Percentiles rank a stretch among this genome's conserved stretches.
phyloP scores from a whole-genome alignment of 2,113 vertebrate species.

The Macrotis lagotis region DNA sequence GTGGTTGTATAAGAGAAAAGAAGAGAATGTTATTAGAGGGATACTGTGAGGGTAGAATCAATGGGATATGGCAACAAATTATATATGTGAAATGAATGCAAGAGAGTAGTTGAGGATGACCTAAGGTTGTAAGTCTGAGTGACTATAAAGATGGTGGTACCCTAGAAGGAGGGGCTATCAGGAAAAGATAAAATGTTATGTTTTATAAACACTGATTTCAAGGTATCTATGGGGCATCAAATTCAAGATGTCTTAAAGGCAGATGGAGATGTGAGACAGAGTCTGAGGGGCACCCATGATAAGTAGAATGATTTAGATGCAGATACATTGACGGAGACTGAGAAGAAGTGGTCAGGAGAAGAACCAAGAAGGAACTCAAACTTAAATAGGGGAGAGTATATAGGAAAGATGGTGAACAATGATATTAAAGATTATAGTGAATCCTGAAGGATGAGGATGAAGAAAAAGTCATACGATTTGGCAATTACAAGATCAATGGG shows the following conservation, averaged over 20 bases:
- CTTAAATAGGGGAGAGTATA: neutral
- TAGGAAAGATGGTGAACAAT: neutral
- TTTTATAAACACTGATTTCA: neutral
- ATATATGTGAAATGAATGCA: neutral
- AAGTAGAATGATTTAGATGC: neutral
- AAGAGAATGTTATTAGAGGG: neutral
- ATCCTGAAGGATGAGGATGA: neutral
- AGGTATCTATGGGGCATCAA: constrained; percentile 17
- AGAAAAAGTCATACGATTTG: neutral
- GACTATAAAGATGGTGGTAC: neutral
- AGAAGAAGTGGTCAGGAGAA: neutral
- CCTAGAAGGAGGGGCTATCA: neutral
- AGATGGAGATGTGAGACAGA: constrained; percentile 27
- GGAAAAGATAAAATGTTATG: neutral
- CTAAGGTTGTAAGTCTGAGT: constrained; percentile 18
- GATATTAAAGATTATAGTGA: neutral
- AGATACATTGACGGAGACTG: constrained; percentile 2
- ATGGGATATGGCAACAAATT: neutral
- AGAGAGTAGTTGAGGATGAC: neutral
- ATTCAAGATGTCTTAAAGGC: constrained; percentile 8
- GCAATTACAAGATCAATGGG: neutral
- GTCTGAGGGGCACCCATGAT: neutral
- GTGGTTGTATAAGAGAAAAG: neutral
- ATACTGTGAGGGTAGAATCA: neutral
- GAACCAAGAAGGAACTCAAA: neutral